phyloP scores from a whole-genome alignment of 2,888 invertebrate genomes.

The Scelioninae gen. 2 region DNA sequence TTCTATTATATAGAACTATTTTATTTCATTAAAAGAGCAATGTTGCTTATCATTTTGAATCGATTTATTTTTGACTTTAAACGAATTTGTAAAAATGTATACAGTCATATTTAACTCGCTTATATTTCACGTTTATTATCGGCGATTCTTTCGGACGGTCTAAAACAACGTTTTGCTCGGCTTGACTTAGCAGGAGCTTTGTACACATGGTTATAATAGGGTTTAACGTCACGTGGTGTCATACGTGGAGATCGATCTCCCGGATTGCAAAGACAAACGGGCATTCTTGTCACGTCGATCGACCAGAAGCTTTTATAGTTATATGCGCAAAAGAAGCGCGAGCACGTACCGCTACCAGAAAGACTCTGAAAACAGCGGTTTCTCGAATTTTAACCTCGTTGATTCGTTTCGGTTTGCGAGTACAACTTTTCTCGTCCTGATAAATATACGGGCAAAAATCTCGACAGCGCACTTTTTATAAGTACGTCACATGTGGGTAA shows the following conservation, averaged over 20 bases:
- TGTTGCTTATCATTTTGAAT: too few species aligned
- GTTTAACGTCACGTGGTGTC: conserved; percentile 42
- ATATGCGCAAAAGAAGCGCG: conserved; percentile 49
- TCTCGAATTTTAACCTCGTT: conserved; percentile 55
- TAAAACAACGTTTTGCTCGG: too few species aligned
- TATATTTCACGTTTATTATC: too few species aligned
- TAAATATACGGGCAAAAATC: conserved; percentile 18
- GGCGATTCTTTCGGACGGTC: too few species aligned
- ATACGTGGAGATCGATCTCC: conserved; percentile 43
- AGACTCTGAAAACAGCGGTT: conserved; percentile 48
- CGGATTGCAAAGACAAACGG: conserved; percentile 39
- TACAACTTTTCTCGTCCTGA: conserved; percentile 18
- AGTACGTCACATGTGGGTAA: not conserved
- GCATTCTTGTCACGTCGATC: conserved; percentile 55
- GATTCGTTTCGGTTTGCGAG: conserved; percentile 47
- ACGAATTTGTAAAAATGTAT: too few species aligned
- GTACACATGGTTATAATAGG: conserved; percentile 23
- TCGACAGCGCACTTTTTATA: not conserved
- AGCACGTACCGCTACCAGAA: conserved; percentile 49
- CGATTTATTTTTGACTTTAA: too few species aligned
- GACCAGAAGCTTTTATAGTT: conserved; percentile 50
- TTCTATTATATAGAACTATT: too few species aligned
- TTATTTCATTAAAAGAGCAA: too few species aligned
- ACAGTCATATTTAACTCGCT: too few species aligned
- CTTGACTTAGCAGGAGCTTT: not conserved